Base-by-base conservation (phyloP, 2,113 vertebrate genomes). In the Carlito syrichta region DNA sequence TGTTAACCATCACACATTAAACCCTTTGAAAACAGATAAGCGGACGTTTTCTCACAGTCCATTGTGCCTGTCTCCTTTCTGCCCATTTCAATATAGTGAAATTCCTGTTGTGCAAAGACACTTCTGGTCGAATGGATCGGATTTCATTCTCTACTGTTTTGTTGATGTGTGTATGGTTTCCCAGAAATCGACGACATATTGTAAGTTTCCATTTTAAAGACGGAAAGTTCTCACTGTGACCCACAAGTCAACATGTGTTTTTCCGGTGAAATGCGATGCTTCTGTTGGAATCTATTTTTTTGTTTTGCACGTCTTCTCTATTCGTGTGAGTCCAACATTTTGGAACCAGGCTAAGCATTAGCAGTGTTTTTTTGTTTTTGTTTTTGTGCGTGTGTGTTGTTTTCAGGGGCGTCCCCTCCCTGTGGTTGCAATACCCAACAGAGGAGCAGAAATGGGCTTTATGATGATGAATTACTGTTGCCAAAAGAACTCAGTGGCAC, bases 11-110 rank as follows among this genome's bases (percentile, higher is more conserved):
- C 93, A 85, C 73, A 83, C 66, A 69, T 83, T 66, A 82, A 96
- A 92, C 95, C 86, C 83, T 96, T 89, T 97, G 87, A 77, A 97
- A 96, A 95, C 66, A 91, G 94, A 95, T 78, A 93, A 93, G 92
- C 56, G 58, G 82, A 95, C 13, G 14, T 88, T 95, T 97, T 96
- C 97, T 95, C 94, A 93, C 66, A 91, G 60, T 95, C 89, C n/a
- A 17, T 60, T 38, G n/a, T 78, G 11, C 3, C 16, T 27, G 71
- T 94, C 76, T 91, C 77, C 92, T 95, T 71, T 25, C 38, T 78
- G 27, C 60, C 43, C 58, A 62, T 54, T 68, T 89, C 56, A 66
- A 52, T 38, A 48, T 60, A 86, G 79, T 71, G 68, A 52, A 89
- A 93, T 79, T 88, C 89, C 83, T 43, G 20, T 50, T n/a, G 40